Evolutionary conservation across 2,888 invertebrate genomes (phyloP), one percentile per base, ranked within the genome.

Genomic region (Eudemis profundana): DNA sequence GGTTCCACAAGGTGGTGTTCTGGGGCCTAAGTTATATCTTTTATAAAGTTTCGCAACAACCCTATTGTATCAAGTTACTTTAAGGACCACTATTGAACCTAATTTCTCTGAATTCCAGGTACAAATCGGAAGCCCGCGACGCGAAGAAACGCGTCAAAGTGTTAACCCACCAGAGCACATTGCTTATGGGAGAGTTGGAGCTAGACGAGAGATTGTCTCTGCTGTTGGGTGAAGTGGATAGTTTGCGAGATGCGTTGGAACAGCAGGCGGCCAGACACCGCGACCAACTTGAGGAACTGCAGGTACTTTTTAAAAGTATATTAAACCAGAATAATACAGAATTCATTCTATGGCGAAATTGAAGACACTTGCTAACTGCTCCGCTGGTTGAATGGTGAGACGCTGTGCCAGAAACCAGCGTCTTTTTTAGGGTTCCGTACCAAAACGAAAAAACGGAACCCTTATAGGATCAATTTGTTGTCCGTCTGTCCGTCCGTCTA

Each of bases 161-260:
- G 5, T 82, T 96, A 49, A 94, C 94, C 0, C 95, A 95, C 77
- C 95, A 95, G 84, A 95, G 95, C 74, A 92, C 95, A 0, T 83
- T 96, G 15, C 84, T 95, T 14, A 86, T 95, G 86, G 94, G 94
- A 0, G 93, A 95, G 44, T 85, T 94, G 51, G 91, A 91, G 36
- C 78, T 86, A 0, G 93, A 94, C 68, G 93, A 94, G 71, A 82
- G 94, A 4, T 89, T 93, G 33, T 82, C 94, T 64, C 72, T 93
- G 60, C 80, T 95, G 56, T 86, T 95, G 36, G 85, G 85, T 53
- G 95, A 96, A 77, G 93, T 95, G 47, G 95, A 95, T 80, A 86
- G 89, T 50, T 84, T 96, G 40, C 93, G 94, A 68, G 90, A 93
- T 19, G 87, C 93, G 0, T 78, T 95, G 7, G 95, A 95, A 74